Base-by-base conservation (phyloP, 2,888 invertebrate genomes). In the Chrysomela aeneicollis region DNA sequence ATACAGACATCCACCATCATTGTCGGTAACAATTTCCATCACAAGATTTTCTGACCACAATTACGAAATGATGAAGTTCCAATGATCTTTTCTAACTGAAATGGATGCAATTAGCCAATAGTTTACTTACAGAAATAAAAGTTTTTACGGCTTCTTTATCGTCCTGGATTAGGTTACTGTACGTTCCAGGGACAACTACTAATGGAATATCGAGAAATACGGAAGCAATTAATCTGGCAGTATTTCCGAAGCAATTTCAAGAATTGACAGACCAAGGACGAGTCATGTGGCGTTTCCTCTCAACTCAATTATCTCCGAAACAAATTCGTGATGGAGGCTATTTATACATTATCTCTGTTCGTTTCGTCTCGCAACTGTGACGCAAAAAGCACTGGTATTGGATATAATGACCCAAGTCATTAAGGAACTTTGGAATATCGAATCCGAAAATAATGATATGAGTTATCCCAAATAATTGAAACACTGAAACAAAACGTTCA, bases 221-320 rank as follows among this genome's bases (percentile, higher is more conserved):
- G 42, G 42, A 42, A 42, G 42, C 15, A 42, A 42, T 42, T 15
- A 15, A 15, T 15, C 42, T 42, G 42, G 15, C 42, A 15, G 10
- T 42, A 42, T 42, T 15, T 42, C 15, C 42, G 3, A 42, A 42
- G 15, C 46, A 57, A 57, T 57, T 46, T 1, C 46, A 18, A 42
- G 12, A 46, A 47, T 57, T 47, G 57, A 47, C 57, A 57, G 57
- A 57, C 46, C 46, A 57, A 57, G 57, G 57, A 22, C 46, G 47
- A 57, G 46, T 35, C 21, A 35, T 35, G 21, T 30, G 17, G 54
- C 35, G 17, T n/a, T 53, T 32, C 32, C 32, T 55, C 22, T n/a
- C n/a, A n/a, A n/a, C n/a, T 46, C 57, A 15, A 17, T 26, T 46
- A 46, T 26, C 15, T 22, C 42, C 37, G 10, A 22, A 21, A 42